phyloP scores from a whole-genome alignment of 2,113 vertebrate species.

The Talpa occidentalis region DNA sequence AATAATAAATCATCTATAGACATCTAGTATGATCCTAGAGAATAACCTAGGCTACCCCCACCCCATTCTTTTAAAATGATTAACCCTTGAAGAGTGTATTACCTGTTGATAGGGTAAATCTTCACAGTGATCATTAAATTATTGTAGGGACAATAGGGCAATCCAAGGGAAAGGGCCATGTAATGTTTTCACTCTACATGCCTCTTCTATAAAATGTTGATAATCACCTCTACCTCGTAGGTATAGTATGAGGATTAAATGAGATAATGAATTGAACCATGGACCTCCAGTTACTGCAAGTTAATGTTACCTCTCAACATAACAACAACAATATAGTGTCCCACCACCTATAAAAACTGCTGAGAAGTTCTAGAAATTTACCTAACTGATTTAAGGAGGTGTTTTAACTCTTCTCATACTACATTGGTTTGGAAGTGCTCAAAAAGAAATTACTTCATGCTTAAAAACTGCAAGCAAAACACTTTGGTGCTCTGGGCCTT shows the following conservation, averaged over 20 bases:
- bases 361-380: slow-evolving; percentile 36
- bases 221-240: not conserved
- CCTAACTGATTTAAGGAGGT: not conserved
- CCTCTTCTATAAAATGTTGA: not conserved
- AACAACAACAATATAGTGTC: not conserved
- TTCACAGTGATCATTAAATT: not conserved
- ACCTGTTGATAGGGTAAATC: not conserved
- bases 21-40: not conserved
- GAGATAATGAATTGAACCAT: not conserved
- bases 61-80: not conserved
- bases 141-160: not conserved
- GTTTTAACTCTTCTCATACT: not conserved
- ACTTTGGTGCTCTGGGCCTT: not conserved
- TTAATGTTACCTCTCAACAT: not conserved
- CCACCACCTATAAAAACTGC: slow-evolving; percentile 30
- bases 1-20: not conserved
- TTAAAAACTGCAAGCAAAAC: slow-evolving; percentile 39
- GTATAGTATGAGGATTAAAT: not conserved
- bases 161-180: not conserved
- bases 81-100: not conserved
- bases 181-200: not conserved
- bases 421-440: not conserved
- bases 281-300: slow-evolving; percentile 2
- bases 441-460: slow-evolving; percentile 46
- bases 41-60: not conserved